A percentile compares a stretch with the other conserved stretches of the same genome.
These are phyloP conservation scores for Poeciliopsis presidionis DNA, from an alignment of 2,797 vertebrate genomes.

Conservation along the genomic window DNA sequence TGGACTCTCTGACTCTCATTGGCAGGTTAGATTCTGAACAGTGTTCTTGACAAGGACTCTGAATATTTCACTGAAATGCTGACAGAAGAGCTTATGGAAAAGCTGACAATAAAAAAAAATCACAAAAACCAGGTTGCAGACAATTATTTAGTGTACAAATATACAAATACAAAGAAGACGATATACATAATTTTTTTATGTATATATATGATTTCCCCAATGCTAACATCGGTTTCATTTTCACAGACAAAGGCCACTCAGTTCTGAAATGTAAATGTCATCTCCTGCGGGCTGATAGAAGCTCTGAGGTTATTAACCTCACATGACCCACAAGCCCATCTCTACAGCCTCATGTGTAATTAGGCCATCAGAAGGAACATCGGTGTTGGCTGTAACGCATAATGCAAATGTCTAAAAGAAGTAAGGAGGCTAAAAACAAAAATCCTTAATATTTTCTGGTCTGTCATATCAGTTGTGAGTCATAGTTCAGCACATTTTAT, in stretches of 20 bases:
- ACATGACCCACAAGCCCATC: background rate
- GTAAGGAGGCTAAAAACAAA: background rate
- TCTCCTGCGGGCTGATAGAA: background rate
- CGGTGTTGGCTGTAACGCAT: background rate
- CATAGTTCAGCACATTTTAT: background rate
- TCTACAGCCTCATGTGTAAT: background rate
- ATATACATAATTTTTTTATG: background rate
- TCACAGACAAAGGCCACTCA: background rate
- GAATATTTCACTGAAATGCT: background rate
- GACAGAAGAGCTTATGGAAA: background rate
- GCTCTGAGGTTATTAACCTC: conserved; percentile 7
- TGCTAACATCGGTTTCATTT: background rate
- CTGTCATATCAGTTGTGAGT: background rate
- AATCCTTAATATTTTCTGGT: background rate
- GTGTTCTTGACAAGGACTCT: background rate
- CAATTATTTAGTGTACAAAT: background rate
- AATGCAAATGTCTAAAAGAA: background rate
- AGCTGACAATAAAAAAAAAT: background rate
- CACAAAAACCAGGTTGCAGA: background rate
- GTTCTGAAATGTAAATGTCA: conserved; percentile 2
- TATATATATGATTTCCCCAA: no score
- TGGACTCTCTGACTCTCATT: background rate
- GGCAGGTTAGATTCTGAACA: background rate
- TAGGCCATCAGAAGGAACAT: background rate
- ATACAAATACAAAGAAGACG: no score